Evolutionary conservation across 2,888 invertebrate species (phyloP), one percentile per base, ranked within the genome.

Genomic region (Biston betularia): DNA sequence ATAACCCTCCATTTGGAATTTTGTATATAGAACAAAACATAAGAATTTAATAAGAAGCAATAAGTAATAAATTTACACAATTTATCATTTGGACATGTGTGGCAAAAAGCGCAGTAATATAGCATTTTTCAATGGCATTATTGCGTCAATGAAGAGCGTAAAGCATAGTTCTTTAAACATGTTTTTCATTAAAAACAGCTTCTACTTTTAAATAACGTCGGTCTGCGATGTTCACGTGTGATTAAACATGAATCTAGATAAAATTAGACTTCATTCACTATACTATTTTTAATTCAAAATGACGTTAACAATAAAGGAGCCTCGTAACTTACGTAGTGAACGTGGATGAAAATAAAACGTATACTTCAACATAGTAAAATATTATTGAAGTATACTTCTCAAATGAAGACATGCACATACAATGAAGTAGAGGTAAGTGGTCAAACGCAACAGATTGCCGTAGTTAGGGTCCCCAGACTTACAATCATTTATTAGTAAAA

Each of bases 341-440:
- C 38, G 57, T 50, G 52, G 49, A 57, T 58, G 67, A 64, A 68
- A 64, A 56, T 66, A 49, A 40, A 68, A 53, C 14, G 15, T 49
- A n/a, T 50, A 35, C 46, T 54, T 42, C 52, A 65, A 50, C 42
- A 60, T 62, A 61, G 58, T 52, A 52, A 48, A 62, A 34, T 55
- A 54, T 46, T 46, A 61, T 50, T 48, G 59, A 56, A 63, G 54
- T 50, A 63, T 55, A 56, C 40, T 50, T 54, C 59, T 57, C 24
- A 48, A 64, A 53, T 72, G 73, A 68, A 67, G 65, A 72, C 74
- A 78, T 81, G 75, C 79, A 68, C 73, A 77, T 72, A 76, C 74
- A 73, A 70, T 76, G 66, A 70, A 57, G 58, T 64, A 71, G 63
- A 63, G 63, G 72, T 73, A 73, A 75, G 69, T 75, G 46, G 50